phyloP scores from a whole-genome alignment of 2,797 vertebrate species.

The Hozukius guyotensis region DNA sequence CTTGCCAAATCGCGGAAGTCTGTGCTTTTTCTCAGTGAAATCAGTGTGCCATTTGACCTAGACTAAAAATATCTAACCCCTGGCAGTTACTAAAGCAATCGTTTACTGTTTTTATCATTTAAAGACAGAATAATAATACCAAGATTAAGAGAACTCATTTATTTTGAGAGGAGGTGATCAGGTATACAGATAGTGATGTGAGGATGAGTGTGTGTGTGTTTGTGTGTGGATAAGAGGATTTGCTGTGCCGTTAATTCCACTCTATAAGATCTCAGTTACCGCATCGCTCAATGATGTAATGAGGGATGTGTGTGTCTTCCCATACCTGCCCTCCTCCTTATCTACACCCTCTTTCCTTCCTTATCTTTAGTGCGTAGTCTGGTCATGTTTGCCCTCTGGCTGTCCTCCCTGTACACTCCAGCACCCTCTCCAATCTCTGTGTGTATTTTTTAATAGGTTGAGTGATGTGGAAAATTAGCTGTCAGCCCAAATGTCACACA shows the following conservation, averaged over 20 bases:
- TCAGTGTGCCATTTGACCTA: neutral
- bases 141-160: neutral
- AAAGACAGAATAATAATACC: neutral
- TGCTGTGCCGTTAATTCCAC: conserved; percentile 33
- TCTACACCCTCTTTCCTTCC: conserved; percentile 1
- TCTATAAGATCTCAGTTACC: conserved; percentile 27
- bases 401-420: conserved; percentile 18
- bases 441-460: conserved; percentile 9
- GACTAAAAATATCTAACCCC: neutral
- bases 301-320: neutral
- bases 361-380: conserved; percentile 24
- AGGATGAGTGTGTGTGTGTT: neutral
- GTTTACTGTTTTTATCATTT: neutral
- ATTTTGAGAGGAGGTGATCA: neutral
- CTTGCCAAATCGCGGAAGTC: conserved; percentile 23
- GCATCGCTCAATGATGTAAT: conserved; percentile 40
- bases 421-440: neutral
- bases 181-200: conserved; percentile 9
- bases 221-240: conserved; percentile 55
- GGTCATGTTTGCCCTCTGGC: conserved; percentile 51
- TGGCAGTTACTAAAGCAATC: neutral
- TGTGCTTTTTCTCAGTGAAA: neutral
- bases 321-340: conserved; percentile 5
- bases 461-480: conserved; percentile 51
- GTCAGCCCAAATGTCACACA: conserved; percentile 38